Evolutionary conservation across 2,888 invertebrate species (phyloP).

Genomic region (Alloplasta piceator): DNA sequence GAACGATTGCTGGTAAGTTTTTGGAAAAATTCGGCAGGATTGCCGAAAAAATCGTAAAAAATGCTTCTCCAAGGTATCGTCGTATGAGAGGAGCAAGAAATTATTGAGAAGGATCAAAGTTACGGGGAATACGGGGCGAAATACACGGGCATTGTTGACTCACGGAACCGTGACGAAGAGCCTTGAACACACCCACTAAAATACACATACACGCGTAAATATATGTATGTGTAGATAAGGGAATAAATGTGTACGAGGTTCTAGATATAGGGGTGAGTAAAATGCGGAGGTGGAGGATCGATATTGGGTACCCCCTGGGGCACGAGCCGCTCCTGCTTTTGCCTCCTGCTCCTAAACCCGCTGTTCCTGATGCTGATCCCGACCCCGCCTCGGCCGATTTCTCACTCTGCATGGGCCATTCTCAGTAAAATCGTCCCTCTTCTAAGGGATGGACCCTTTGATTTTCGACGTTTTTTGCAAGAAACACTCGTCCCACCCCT

Average conservation of each 20-base stretch:
- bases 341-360: slow-evolving; percentile 24
- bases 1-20: too few species aligned
- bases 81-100: neutral
- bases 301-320: slow-evolving; percentile 75
- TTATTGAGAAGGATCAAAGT: slow-evolving; percentile 14
- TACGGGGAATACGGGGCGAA: slow-evolving; percentile 40
- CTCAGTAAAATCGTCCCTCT: too few species aligned
- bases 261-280: slow-evolving; percentile 49
- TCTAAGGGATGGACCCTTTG: too few species aligned
- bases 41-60: too few species aligned
- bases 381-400: slow-evolving; percentile 31
- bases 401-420: neutral
- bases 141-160: slow-evolving; percentile 62
- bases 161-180: slow-evolving; percentile 39
- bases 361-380: slow-evolving; percentile 38
- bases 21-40: too few species aligned
- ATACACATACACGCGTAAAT: neutral
- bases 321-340: slow-evolving; percentile 59
- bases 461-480: too few species aligned
- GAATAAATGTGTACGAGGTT: neutral
- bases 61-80: neutral
- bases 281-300: slow-evolving; percentile 71
- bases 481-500: too few species aligned
- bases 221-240: slow-evolving; percentile 16
- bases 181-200: neutral